A percentile compares a stretch with the other conserved stretches of the same genome.
Conservation (phyloP, 2,113 vertebrate species). For the Paraplagusia blochii region DNA sequence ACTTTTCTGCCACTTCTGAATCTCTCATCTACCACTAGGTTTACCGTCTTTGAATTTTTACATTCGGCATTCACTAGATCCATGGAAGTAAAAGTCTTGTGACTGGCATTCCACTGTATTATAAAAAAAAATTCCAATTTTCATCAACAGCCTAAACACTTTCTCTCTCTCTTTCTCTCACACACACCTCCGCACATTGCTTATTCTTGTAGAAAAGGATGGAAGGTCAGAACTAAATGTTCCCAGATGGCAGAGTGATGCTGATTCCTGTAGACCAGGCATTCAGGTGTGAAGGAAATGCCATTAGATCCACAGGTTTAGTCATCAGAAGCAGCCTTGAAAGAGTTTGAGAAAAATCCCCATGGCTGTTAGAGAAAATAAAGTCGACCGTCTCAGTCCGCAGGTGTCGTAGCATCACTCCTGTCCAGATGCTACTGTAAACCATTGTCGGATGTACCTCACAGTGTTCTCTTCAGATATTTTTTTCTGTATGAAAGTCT, state of each 20-base stretch:
- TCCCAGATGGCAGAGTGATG: slow-evolving; percentile 38
- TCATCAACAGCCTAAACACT: too few species aligned
- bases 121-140: too few species aligned
- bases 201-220: slow-evolving; percentile 2
- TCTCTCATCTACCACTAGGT: too few species aligned
- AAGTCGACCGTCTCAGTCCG: slow-evolving; percentile 2
- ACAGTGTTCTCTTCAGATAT: slow-evolving; percentile 6
- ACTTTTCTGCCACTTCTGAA: too few species aligned
- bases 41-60: too few species aligned
- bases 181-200: slow-evolving; percentile 9
- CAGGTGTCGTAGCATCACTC: slow-evolving; percentile 14
- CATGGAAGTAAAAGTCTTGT: too few species aligned
- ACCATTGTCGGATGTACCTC: slow-evolving; percentile 40
- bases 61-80: too few species aligned
- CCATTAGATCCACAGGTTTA: slow-evolving; percentile 41
- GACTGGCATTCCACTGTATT: too few species aligned
- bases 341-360: too few species aligned
- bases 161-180: too few species aligned
- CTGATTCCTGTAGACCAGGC: slow-evolving; percentile 24
- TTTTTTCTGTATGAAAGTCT: slow-evolving; percentile 2
- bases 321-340: slow-evolving; percentile 47
- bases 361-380: too few species aligned
- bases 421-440: slow-evolving; percentile 47
- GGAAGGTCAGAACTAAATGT: slow-evolving; percentile 12
- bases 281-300: slow-evolving; percentile 27